These are phyloP conservation scores for Phlogophora meticulosa DNA, from an alignment of 2,888 invertebrate genomes.

Conservation along the genomic window DNA sequence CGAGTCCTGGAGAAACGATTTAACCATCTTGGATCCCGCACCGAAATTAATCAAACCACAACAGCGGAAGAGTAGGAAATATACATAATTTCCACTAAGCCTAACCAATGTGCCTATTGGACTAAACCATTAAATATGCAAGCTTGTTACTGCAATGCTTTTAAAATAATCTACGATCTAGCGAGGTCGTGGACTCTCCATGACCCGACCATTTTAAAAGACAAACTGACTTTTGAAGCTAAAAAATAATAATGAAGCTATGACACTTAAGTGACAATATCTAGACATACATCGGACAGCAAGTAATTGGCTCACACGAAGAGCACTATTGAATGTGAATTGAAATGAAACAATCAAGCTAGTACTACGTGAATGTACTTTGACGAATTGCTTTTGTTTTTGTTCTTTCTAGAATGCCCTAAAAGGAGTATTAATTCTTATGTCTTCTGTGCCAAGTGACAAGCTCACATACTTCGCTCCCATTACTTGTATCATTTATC, in stretches of 20 bases:
- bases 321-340: constrained; percentile 57
- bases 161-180: not conserved
- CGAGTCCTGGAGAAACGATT: too few relatives aligned
- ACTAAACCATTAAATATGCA: not conserved
- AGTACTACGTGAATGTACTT: constrained; percentile 53
- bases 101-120: too few relatives aligned
- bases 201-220: constrained; percentile 48
- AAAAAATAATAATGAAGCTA: constrained; percentile 50
- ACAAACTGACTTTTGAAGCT: constrained; percentile 21
- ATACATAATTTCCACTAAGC: too few relatives aligned
- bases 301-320: constrained; percentile 56
- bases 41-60: too few relatives aligned
- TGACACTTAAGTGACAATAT: constrained; percentile 51
- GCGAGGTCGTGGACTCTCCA: constrained; percentile 23
- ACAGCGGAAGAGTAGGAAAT: too few relatives aligned
- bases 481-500: constrained; percentile 25
- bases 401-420: constrained; percentile 37
- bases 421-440: constrained; percentile 13
- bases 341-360: constrained; percentile 63
- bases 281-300: constrained; percentile 59
- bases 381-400: constrained; percentile 34
- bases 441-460: not conserved
- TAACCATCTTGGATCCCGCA: too few relatives aligned
- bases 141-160: not conserved
- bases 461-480: constrained; percentile 1